These are phyloP conservation scores for Congeria kusceri DNA, from an alignment of 2,888 invertebrate species.

Conservation along the genomic window DNA sequence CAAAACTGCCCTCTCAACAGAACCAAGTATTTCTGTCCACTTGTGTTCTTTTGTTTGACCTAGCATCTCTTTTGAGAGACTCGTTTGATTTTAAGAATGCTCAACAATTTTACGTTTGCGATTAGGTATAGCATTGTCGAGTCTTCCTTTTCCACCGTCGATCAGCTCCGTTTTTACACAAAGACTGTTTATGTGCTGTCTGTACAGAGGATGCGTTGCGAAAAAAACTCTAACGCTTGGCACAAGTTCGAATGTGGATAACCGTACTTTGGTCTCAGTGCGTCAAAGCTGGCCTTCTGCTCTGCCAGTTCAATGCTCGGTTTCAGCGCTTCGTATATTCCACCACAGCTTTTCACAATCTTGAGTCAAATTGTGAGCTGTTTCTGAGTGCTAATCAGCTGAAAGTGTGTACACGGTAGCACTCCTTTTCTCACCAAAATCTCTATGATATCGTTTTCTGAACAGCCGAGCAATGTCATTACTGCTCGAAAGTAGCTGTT, in stretches of 20 bases:
- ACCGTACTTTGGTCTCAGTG: too few species aligned
- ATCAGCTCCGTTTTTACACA: not conserved
- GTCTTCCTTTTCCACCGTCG: not conserved
- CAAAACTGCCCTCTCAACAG: too few species aligned
- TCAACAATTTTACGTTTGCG: constrained; percentile 3
- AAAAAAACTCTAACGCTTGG: constrained; percentile 9
- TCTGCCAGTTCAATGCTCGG: not conserved
- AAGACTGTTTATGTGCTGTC: not conserved
- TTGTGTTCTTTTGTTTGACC: not conserved
- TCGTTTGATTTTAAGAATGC: not conserved
- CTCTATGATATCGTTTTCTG: constrained; percentile 4
- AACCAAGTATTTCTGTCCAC: too few species aligned
- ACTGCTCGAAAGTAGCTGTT: constrained; percentile 16
- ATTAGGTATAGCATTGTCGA: not conserved
- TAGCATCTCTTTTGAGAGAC: not conserved
- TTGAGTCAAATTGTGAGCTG: constrained; percentile 1
- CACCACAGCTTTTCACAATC: not conserved
- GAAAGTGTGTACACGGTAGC: constrained; percentile 9
- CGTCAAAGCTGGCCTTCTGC: not conserved
- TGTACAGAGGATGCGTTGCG: constrained; percentile 1
- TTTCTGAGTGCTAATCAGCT: constrained; percentile 20
- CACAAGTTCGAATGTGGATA: constrained; percentile 7
- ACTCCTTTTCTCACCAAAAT: constrained; percentile 7
- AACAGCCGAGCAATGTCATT: constrained; percentile 7
- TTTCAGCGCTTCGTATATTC: not conserved